Percentiles rank a stretch among this genome's conserved stretches.
phyloP scores from a whole-genome alignment of 2,888 invertebrate species.

The Pteria penguin region DNA sequence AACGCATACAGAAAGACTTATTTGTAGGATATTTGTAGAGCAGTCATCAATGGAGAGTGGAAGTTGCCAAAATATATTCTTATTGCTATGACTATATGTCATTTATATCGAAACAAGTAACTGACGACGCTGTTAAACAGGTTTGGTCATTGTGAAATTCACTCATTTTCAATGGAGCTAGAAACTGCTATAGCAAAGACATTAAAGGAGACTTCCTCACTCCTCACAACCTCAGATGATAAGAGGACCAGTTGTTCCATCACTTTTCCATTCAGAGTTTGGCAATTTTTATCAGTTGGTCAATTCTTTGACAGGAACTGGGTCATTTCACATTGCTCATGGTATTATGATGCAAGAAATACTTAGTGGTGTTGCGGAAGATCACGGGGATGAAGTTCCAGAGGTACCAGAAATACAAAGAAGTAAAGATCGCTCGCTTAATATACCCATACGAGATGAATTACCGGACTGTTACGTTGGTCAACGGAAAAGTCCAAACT shows the following conservation, averaged over 20 bases:
- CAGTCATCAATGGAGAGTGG: conserved; percentile 46
- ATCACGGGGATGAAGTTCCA: conserved; percentile 9
- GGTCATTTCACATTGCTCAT: conserved; percentile 55
- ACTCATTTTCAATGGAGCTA: conserved; percentile 41
- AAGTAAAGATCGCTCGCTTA: conserved; percentile 20
- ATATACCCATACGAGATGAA: conserved; percentile 10
- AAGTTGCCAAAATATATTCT: conserved; percentile 46
- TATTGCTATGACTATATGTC: conserved; percentile 43
- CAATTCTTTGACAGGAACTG: conserved; percentile 47
- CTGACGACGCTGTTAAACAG: conserved; percentile 42
- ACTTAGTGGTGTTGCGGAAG: neutral
- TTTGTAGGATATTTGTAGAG: conserved; percentile 49
- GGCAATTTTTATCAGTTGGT: conserved; percentile 58
- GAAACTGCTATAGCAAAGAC: conserved; percentile 51
- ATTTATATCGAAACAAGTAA: conserved; percentile 35
- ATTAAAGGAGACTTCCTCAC: conserved; percentile 42
- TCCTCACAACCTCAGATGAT: conserved; percentile 52
- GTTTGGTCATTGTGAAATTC: conserved; percentile 50
- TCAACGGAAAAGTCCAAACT: conserved; percentile 34
- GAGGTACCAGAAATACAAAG: conserved; percentile 5
- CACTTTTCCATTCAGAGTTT: conserved; percentile 61
- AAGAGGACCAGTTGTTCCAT: conserved; percentile 32
- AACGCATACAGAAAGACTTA: conserved; percentile 15
- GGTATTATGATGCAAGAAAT: conserved; percentile 63
- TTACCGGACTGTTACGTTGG: conserved; percentile 43